Conservation (phyloP, 1,140 invertebrate genomes). For the Limonius californicus region DNA sequence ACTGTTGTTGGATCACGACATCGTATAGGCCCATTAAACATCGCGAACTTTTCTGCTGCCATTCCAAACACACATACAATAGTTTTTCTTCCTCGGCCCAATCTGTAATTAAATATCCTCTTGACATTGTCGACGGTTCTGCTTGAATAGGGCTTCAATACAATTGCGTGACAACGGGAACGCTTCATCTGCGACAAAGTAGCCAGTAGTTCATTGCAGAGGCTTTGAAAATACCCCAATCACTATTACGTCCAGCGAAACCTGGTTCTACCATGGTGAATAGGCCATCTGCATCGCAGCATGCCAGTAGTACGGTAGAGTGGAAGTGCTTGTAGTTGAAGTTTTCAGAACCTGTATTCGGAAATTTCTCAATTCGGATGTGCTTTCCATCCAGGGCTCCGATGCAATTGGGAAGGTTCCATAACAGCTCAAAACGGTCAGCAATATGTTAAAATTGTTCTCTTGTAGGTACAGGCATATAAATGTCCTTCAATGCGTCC, state of each 20-base stretch:
- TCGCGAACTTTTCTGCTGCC: constrained; percentile 21
- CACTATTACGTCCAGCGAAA: constrained; percentile 10
- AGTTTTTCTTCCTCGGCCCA: constrained; percentile 43
- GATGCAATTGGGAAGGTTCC: constrained; percentile 46
- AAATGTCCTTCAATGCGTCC: too few species aligned
- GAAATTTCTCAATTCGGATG: constrained; percentile 38
- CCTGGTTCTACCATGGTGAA: constrained; percentile 3
- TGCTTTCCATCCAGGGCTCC: constrained; percentile 49
- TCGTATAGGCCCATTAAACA: neutral
- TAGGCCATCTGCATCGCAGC: constrained; percentile 8
- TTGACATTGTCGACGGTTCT: constrained; percentile 30
- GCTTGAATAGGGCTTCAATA: constrained; percentile 39
- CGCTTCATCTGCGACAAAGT: constrained; percentile 38
- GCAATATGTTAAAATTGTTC: too few species aligned
- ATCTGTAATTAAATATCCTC: constrained; percentile 43
- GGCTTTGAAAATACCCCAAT: constrained; percentile 4
- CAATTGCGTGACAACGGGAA: constrained; percentile 35
- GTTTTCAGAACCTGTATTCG: constrained; percentile 39
- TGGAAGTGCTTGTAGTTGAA: constrained; percentile 46
- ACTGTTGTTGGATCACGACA: neutral
- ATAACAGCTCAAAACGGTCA: constrained; percentile 18
- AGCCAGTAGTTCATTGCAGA: constrained; percentile 7
- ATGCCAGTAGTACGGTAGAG: constrained; percentile 2
- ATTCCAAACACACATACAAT: constrained; percentile 50
- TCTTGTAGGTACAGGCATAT: too few species aligned